phyloP scores from a whole-genome alignment of 2,888 invertebrate genomes.

The Actias luna region DNA sequence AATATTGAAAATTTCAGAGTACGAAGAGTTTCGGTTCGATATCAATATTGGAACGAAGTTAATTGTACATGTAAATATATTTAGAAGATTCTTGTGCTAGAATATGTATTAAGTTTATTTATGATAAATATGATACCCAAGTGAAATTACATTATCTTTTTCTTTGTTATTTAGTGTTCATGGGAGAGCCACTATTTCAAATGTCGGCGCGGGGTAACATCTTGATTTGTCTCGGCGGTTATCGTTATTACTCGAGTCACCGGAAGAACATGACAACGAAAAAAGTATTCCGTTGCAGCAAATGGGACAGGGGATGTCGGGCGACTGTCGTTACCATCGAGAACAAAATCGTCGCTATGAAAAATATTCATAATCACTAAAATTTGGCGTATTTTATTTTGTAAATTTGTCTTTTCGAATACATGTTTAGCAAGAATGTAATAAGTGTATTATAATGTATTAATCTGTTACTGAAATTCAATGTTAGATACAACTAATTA shows the following conservation, averaged over 20 bases:
- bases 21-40: too few relatives aligned
- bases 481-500: too few relatives aligned
- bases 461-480: not conserved
- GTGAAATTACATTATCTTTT: not conserved
- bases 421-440: too few relatives aligned
- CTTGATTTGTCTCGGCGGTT: conserved; percentile 29
- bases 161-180: not conserved
- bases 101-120: too few relatives aligned
- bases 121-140: not conserved
- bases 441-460: not conserved
- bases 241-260: conserved; percentile 44
- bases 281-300: conserved; percentile 38
- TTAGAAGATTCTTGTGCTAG: too few relatives aligned
- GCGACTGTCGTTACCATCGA: conserved; percentile 11
- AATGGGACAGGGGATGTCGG: conserved; percentile 26
- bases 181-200: conserved; percentile 1
- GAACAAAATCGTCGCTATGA: conserved; percentile 17
- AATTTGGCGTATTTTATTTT: not conserved
- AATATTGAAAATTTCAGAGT: too few relatives aligned
- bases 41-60: too few relatives aligned
- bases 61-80: too few relatives aligned
- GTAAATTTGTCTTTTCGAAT: not conserved
- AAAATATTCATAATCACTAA: conserved; percentile 40
- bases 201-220: conserved; percentile 35
- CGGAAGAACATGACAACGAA: conserved; percentile 30